These are phyloP conservation scores for Erpornis zantholeuca DNA, from an alignment of 2,113 vertebrate genomes.

Conservation along the genomic window DNA sequence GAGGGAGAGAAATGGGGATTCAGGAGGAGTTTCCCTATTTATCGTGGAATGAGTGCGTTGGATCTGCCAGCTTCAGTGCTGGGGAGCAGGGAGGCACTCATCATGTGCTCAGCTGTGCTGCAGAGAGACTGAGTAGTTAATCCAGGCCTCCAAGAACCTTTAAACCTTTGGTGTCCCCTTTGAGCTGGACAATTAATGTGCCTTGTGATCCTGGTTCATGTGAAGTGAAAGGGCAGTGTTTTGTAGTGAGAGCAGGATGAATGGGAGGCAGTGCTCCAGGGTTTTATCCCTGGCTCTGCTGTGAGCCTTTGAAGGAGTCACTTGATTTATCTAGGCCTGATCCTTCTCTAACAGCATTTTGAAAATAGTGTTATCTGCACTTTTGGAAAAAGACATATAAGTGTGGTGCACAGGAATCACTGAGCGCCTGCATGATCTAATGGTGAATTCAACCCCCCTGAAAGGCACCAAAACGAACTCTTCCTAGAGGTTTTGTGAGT, in stretches of 20 bases:
- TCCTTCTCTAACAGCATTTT: background rate
- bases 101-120: background rate
- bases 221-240: background rate
- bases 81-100: background rate
- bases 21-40: background rate
- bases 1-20: background rate
- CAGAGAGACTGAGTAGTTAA: background rate
- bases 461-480: background rate
- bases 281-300: conserved; percentile 20
- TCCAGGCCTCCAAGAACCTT: background rate
- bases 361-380: background rate
- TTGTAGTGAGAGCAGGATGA: background rate
- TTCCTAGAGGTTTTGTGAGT: background rate
- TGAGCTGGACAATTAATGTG: conserved; percentile 34
- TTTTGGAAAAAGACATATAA: background rate
- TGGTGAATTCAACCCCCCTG: background rate
- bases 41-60: background rate
- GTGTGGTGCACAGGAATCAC: background rate
- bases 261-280: background rate
- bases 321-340: conserved; percentile 32
- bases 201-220: background rate
- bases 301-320: conserved; percentile 38
- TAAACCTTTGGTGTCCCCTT: conserved; percentile 13
- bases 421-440: background rate
- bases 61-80: background rate